A percentile compares a stretch with the other conserved stretches of the same genome.
These are phyloP conservation scores for Anastatus disparis DNA, from an alignment of 1,140 invertebrate genomes.

Conservation along the genomic window DNA sequence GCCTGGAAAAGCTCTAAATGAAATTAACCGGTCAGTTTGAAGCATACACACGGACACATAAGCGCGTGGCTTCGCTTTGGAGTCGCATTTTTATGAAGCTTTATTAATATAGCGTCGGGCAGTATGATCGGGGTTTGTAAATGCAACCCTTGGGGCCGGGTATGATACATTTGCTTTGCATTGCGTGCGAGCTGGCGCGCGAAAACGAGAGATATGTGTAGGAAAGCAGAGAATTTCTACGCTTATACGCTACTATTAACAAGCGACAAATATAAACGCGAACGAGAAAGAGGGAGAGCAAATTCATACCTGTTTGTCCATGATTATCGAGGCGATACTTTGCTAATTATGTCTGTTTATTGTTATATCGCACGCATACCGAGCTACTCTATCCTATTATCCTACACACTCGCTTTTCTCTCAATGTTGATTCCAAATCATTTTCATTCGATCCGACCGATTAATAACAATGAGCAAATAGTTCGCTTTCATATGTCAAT, in stretches of 20 bases:
- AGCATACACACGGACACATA: neutral
- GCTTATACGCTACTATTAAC: constrained; percentile 5
- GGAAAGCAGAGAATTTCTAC: neutral
- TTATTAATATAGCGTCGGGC: constrained; percentile 54
- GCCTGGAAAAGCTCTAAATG: constrained; percentile 46
- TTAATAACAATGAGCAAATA: neutral
- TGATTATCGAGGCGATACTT: constrained; percentile 49
- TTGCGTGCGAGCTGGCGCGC: neutral
- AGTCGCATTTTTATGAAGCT: constrained; percentile 55
- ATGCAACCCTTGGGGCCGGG: constrained; percentile 60
- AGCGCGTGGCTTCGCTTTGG: constrained; percentile 23
- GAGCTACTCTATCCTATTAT: too few species aligned
- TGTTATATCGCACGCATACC: neutral
- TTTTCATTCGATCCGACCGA: neutral
- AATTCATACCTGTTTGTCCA: constrained; percentile 48
- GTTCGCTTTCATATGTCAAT: neutral
- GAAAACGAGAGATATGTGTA: constrained; percentile 37
- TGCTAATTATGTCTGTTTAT: constrained; percentile 54
- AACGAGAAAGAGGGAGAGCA: neutral
- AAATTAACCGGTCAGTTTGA: constrained; percentile 53
- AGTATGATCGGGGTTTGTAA: constrained; percentile 57
- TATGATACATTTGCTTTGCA: constrained; percentile 61
- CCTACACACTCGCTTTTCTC: too few species aligned
- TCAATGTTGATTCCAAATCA: neutral
- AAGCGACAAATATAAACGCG: constrained; percentile 12